Base-by-base conservation (phyloP, 2,888 invertebrate genomes). In the Eilema griseolum region DNA sequence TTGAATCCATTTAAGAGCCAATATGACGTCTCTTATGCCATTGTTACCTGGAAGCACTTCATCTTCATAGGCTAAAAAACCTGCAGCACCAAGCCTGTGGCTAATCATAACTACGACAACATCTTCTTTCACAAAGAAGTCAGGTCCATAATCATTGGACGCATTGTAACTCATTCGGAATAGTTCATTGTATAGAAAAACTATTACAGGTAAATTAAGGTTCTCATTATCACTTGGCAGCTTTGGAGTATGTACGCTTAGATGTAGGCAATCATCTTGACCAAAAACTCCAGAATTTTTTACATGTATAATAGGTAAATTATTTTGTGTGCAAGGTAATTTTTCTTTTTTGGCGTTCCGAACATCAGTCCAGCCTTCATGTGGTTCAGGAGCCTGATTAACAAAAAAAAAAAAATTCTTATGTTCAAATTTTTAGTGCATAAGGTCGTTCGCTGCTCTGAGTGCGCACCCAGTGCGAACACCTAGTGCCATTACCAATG, bases 171-270 rank as follows among this genome's bases (percentile, higher is more conserved):
- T 89, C 24, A 89, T 67, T 81, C 86, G 90, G 61, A 94, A 93
- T 7, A 89, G 83, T 81, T 95, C 93, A 75, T 92, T 94, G 76
- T 91, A 90, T 2, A 95, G 71, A 72, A 93, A 93, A 1, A 95
- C 93, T 74, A 95, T 91, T 0, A 94, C 91, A 2, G 95, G 93
- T 26, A 93, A 75, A 60, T 85, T 85, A 3, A 83, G 74, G 7
- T n/a, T 14, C 28, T 90, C 80, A 1, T 85, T 72, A 2, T 86
- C 78, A n/a, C 57, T 74, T 1, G 96, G 96, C 23, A 96, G 78
- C 77, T 91, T 94, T 5, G 97, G 96, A n/a, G 96, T 96, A 83
- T 97, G 97, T 0, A 97, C 95, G 84, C 97, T 97, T 23, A 97
- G 88, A 75, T 96, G 96, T 14, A 97, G 92, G 76, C 97, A 97